Conservation (phyloP, 2,888 invertebrate genomes). For the Ormyrus thymus region DNA sequence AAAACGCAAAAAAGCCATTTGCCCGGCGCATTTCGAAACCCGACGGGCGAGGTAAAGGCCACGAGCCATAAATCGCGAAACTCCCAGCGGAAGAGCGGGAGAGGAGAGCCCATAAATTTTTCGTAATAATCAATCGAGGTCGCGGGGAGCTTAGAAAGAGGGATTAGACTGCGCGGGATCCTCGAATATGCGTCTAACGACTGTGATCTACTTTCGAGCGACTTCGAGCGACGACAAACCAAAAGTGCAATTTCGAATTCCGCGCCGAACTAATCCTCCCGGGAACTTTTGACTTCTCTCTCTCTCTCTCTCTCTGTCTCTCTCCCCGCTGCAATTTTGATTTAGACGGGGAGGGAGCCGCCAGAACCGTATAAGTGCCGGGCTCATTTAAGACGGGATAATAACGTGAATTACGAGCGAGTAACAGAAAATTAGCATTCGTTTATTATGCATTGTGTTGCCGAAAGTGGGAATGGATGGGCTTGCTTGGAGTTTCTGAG, state of each 20-base stretch:
- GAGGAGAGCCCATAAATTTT: conserved; percentile 4
- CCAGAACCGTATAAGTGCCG: neutral
- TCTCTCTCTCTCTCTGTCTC: neutral
- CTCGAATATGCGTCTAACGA: conserved; percentile 40
- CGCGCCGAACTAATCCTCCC: conserved; percentile 30
- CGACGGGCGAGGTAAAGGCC: too few relatives aligned
- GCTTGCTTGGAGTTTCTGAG: neutral
- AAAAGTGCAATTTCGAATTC: conserved; percentile 47
- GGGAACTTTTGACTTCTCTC: conserved; percentile 11
- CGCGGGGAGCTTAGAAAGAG: conserved; percentile 30
- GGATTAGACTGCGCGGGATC: neutral
- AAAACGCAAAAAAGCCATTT: too few relatives aligned
- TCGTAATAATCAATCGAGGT: conserved; percentile 32
- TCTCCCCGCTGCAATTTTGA: conserved; percentile 22
- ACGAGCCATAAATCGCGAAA: too few relatives aligned
- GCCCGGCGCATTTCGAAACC: too few relatives aligned
- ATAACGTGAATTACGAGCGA: conserved; percentile 41
- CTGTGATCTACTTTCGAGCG: conserved; percentile 37
- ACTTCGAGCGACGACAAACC: conserved; percentile 26
- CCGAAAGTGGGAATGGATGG: neutral
- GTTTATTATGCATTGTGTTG: conserved; percentile 23
- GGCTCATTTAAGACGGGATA: conserved; percentile 32
- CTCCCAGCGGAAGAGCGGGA: neutral
- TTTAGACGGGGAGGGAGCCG: neutral
- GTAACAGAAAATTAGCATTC: conserved; percentile 45